Evolutionary conservation across 2,797 vertebrate genomes (phyloP).

Genomic region (Nannoperca australis): DNA sequence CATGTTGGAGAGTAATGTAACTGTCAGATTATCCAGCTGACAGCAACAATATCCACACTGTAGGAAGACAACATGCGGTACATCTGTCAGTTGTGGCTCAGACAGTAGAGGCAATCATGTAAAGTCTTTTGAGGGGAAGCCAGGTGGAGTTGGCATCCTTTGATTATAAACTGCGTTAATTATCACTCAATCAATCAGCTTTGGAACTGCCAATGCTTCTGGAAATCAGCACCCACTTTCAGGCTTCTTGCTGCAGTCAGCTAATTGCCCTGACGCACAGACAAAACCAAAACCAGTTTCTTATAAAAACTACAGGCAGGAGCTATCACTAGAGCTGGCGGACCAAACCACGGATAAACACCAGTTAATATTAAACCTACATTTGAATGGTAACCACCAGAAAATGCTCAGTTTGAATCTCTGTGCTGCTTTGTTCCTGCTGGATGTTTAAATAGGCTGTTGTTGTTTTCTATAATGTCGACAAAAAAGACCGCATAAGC

Average conservation of each 20-base stretch:
- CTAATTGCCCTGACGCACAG: constrained; percentile 15
- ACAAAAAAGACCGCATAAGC: constrained; percentile 15
- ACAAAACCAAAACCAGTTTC: constrained; percentile 17
- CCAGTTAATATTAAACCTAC: constrained; percentile 15
- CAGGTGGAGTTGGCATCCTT: constrained; percentile 34
- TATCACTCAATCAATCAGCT: constrained; percentile 47
- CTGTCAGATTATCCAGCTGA: constrained; percentile 6
- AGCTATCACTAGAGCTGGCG: not conserved
- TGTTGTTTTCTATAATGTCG: constrained; percentile 9
- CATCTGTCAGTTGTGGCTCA: constrained; percentile 20
- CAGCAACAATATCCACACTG: constrained; percentile 20
- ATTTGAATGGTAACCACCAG: constrained; percentile 4
- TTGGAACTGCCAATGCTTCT: constrained; percentile 29
- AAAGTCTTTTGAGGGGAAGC: constrained; percentile 28
- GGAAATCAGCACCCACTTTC: constrained; percentile 40
- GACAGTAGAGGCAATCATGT: constrained; percentile 22
- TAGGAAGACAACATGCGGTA: constrained; percentile 12
- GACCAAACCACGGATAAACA: constrained; percentile 14
- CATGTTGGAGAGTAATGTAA: not conserved
- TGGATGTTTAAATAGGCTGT: not conserved
- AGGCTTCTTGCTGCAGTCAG: constrained; percentile 11
- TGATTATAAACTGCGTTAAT: constrained; percentile 44
- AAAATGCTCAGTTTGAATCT: not conserved
- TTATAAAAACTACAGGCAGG: constrained; percentile 6
- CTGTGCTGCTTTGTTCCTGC: not conserved